Base-by-base conservation (phyloP, 2,113 vertebrate genomes). In the Heptranchias perlo region DNA sequence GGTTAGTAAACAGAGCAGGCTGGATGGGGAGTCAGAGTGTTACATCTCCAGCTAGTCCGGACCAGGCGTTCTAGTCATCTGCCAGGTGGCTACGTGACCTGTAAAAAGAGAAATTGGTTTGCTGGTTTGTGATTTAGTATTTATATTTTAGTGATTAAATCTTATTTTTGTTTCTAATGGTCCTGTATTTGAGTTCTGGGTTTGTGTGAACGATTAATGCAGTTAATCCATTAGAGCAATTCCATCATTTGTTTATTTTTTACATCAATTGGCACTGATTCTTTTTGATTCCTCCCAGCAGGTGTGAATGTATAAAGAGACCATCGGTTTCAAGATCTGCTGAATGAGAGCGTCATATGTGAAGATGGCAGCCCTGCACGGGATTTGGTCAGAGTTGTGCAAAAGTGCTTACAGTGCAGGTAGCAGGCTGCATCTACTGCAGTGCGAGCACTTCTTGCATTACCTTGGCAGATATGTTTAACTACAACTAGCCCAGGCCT, bases 381-480 rank as follows among this genome's bases (percentile, higher is more conserved):
- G 92, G 92, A 94, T 94, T 94, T 64, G 47, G 61, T 62, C 92
- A 94, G 96, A 96, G 98, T 97, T 97, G 97, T 98, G 98, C 97
- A 98, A 98, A 98, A 98, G 98, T 98, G 98, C 98, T 98, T 98
- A 98, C 97, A 98, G 98, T 98, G 98, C 98, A 98, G 98, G 98
- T 98, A 98, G 98, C 96, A 95, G 97, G 96, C 87, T 96, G 96
- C 96, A 97, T 96, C 98, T 98, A 98, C 98, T 98, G 98, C 98
- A 98, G 97, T 97, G 97, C 97, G 97, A 98, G 98, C 98, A 98
- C 98, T 98, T 98, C 97, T 97, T 97, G 97, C 98, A 98, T 97
- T 97, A 97, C 97, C 96, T 96, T 97, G 98, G 98, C 97, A 8
- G 92, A 44, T 87, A 97, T 97, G 86, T 96, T 96, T 87, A 96